These are phyloP conservation scores for Cheilosia pagana DNA, from an alignment of 2,888 invertebrate genomes.

Conservation along the genomic window DNA sequence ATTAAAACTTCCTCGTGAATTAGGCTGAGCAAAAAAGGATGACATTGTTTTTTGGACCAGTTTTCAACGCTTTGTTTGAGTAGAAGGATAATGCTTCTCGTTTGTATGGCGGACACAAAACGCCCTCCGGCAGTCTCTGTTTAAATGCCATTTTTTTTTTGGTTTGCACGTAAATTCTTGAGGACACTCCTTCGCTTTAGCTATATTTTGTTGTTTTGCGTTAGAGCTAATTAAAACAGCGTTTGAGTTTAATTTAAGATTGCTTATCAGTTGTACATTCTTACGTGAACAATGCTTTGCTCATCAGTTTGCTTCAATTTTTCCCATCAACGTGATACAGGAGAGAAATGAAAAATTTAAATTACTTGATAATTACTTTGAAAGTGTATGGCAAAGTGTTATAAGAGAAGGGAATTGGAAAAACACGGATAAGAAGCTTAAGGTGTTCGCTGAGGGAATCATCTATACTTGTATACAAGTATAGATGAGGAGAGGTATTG, in stretches of 20 bases:
- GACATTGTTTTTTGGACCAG: slow-evolving; percentile 23
- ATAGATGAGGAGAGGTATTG: background rate
- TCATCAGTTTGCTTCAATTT: slow-evolving; percentile 19
- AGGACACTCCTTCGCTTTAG: background rate
- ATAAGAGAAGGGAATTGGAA: slow-evolving; percentile 24
- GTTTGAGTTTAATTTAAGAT: slow-evolving; percentile 43
- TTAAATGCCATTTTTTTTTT: slow-evolving; percentile 20
- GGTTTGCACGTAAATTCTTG: slow-evolving; percentile 12
- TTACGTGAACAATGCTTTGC: slow-evolving; percentile 31
- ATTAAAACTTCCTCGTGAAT: slow-evolving; percentile 47
- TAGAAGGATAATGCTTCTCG: background rate
- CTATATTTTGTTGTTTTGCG: slow-evolving; percentile 1
- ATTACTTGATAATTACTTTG: slow-evolving; percentile 64
- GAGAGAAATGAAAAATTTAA: slow-evolving; percentile 33
- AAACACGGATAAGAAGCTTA: slow-evolving; percentile 40
- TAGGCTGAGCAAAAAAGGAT: slow-evolving; percentile 23
- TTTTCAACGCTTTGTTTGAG: background rate
- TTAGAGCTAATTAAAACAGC: slow-evolving; percentile 45
- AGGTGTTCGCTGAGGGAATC: slow-evolving; percentile 24
- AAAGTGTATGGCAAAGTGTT: slow-evolving; percentile 14
- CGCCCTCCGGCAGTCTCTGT: background rate
- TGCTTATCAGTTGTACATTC: slow-evolving; percentile 27
- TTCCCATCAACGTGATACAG: slow-evolving; percentile 6
- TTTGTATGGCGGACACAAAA: slow-evolving; percentile 14
- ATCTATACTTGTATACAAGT: slow-evolving; percentile 25